phyloP scores from a whole-genome alignment of 2,888 invertebrate species.

The Eupithecia inturbata region DNA sequence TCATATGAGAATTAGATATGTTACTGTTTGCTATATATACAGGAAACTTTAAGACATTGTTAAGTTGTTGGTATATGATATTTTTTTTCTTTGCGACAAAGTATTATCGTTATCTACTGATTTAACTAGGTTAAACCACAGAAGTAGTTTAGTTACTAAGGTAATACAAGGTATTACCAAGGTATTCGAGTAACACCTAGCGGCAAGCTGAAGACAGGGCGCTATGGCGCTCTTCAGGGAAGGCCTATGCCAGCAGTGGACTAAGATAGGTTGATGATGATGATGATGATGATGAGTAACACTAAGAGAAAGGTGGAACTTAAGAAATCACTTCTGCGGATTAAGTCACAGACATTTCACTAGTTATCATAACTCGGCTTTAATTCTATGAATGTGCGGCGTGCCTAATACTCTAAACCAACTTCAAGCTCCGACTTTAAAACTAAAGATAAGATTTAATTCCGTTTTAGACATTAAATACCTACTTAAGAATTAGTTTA shows the following conservation, averaged over 20 bases:
- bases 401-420: constrained; percentile 20
- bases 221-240: no score
- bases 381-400: constrained; percentile 17
- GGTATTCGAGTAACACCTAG: no score
- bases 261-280: no score
- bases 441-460: constrained; percentile 34
- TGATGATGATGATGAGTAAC: no score
- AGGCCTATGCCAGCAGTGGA: no score
- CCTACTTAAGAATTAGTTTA: constrained; percentile 35
- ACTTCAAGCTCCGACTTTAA: constrained; percentile 25
- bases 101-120: neutral
- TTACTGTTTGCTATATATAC: neutral
- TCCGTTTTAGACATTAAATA: constrained; percentile 30
- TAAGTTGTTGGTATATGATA: no score
- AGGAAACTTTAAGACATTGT: no score
- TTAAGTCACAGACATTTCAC: neutral
- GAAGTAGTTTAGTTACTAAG: no score
- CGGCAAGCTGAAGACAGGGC: no score
- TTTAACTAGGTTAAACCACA: neutral
- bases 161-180: no score
- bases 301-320: neutral
- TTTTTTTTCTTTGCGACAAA: no score
- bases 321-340: neutral
- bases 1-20: neutral
- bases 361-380: constrained; percentile 12